These are phyloP conservation scores for Hemiscyllium ocellatum DNA, from an alignment of 2,113 vertebrate genomes.

Conservation along the genomic window DNA sequence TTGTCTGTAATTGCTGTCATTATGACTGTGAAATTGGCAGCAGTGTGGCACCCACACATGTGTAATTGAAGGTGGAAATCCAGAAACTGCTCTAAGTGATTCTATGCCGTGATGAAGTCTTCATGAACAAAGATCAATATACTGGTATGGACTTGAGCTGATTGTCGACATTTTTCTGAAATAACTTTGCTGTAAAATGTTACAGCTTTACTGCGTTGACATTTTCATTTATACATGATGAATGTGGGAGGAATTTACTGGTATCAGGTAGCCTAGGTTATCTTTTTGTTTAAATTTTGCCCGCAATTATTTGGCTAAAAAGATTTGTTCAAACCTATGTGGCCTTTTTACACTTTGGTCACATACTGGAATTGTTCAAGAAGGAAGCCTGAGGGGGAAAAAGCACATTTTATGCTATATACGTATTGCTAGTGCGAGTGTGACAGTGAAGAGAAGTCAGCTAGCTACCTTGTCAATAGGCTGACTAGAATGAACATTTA, in stretches of 20 bases:
- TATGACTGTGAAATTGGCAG: not conserved
- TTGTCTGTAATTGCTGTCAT: not conserved
- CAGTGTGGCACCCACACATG: not conserved
- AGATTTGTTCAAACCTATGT: not conserved
- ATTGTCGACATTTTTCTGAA: not conserved
- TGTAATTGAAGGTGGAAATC: not conserved
- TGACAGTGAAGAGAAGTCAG: not conserved
- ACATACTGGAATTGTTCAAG: not conserved
- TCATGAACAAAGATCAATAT: not conserved
- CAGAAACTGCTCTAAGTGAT: not conserved
- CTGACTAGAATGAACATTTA: not conserved
- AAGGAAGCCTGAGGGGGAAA: not conserved
- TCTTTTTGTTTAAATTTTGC: not conserved
- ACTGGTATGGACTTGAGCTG: not conserved
- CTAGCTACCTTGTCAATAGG: not conserved
- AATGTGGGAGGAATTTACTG: not conserved
- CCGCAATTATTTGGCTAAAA: not conserved
- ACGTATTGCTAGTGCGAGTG: not conserved
- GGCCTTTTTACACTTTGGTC: not conserved
- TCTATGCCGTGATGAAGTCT: not conserved
- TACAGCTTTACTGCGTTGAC: not conserved
- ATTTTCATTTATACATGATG: too few relatives aligned
- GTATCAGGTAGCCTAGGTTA: too few relatives aligned
- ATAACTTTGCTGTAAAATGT: not conserved
- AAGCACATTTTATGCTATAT: not conserved